Evolutionary conservation across 2,797 vertebrate species (phyloP).

Genomic region (Typhlichthys eigenmanni): DNA sequence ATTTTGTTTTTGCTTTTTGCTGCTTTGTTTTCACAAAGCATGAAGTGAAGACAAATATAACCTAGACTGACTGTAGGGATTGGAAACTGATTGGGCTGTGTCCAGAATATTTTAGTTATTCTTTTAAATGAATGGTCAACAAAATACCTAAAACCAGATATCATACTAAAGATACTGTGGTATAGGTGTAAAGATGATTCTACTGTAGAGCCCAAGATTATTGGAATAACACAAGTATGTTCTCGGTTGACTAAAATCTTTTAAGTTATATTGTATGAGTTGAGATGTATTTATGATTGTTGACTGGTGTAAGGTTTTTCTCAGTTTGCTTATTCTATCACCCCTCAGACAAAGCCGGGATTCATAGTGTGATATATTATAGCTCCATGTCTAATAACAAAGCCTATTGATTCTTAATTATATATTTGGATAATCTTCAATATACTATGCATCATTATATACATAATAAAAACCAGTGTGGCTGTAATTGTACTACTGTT

Average conservation of each 20-base stretch:
- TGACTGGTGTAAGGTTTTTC: conserved; percentile 51
- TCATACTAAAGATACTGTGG: too few relatives aligned
- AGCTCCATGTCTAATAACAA: conserved; percentile 17
- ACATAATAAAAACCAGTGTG: conserved; percentile 28
- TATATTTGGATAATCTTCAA: conserved; percentile 59
- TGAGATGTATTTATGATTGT: conserved; percentile 70
- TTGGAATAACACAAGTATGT: conserved; percentile 27
- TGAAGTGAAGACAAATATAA: too few relatives aligned
- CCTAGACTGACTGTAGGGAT: too few relatives aligned
- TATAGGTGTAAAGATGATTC: conserved; percentile 17
- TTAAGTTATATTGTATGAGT: conserved; percentile 67
- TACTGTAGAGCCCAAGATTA: conserved; percentile 34
- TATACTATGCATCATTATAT: conserved; percentile 71
- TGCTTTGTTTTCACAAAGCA: too few relatives aligned
- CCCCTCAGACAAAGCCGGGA: conserved; percentile 44
- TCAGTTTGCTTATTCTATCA: background rate
- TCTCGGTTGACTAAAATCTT: conserved; percentile 33
- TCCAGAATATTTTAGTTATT: too few relatives aligned
- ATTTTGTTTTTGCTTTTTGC: too few relatives aligned
- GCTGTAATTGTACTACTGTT: conserved; percentile 51
- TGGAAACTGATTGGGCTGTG: too few relatives aligned
- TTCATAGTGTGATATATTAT: conserved; percentile 24
- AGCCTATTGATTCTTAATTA: conserved; percentile 24
- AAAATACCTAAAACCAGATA: too few relatives aligned
- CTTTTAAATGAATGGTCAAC: too few relatives aligned